Evolutionary conservation across 2,888 invertebrate species (phyloP).

Genomic region (Melanostoma scalare): DNA sequence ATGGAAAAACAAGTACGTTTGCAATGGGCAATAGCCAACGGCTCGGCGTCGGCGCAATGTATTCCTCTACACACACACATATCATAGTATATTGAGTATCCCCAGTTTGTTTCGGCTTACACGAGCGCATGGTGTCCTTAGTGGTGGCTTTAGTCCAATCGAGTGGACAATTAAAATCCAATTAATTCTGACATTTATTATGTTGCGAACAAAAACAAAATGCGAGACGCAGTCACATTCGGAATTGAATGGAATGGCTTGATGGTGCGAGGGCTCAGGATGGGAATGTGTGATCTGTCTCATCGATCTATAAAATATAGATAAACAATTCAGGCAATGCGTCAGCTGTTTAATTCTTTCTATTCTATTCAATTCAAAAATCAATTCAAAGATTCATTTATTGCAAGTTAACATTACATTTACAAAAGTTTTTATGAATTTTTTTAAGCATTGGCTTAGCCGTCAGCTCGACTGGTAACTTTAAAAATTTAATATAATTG

Average conservation of each 20-base stretch:
- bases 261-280: constrained; percentile 4
- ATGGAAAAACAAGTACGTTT: constrained; percentile 30
- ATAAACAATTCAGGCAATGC: too few species aligned
- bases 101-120: constrained; percentile 27
- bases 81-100: constrained; percentile 31
- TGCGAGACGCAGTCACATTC: neutral
- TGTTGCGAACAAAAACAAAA: constrained; percentile 13
- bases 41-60: constrained; percentile 23
- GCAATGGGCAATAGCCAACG: neutral
- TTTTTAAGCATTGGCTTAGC: too few species aligned
- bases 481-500: too few species aligned
- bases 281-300: neutral
- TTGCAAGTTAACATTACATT: too few species aligned
- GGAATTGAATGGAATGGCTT: constrained; percentile 33
- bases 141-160: constrained; percentile 50
- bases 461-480: too few species aligned
- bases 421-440: too few species aligned
- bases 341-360: too few species aligned
- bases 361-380: too few species aligned
- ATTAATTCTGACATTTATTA: constrained; percentile 82
- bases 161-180: constrained; percentile 82
- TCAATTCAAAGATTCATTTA: too few species aligned
- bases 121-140: constrained; percentile 19
- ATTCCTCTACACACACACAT: constrained; percentile 35
- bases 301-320: constrained; percentile 3